Evolutionary conservation across 2,888 invertebrate species (phyloP), one percentile per base, ranked within the genome.

Genomic region (Tigriopus californicus): DNA sequence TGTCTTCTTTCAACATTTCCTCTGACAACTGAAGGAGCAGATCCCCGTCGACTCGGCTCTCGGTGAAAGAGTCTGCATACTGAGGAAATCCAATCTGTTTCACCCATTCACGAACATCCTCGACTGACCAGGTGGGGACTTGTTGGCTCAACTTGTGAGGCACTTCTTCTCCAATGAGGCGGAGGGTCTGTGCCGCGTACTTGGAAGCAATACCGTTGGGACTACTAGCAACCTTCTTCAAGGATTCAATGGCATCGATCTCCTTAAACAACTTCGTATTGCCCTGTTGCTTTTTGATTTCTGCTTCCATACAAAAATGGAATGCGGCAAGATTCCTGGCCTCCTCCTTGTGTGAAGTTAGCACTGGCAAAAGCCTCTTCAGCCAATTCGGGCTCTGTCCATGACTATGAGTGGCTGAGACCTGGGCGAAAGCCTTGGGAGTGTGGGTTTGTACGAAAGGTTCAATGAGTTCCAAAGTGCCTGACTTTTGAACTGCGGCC

Each of bases 241-340:
- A 75, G 0, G 94, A 86, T 67, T 91, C 90, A 63, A 97, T 85
- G 1, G 94, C 95, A 58, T 89, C 90, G 64, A 98, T 95, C 72
- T 91, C 89, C 62, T 82, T 78, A 70, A 95, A 94, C 67, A 92
- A 85, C 70, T 84, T 82, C 0, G 88, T 87, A 63, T 88, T 87
- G 4, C 86, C 86, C 71, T 90, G 90, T 66, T 85, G 84, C 67
- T 91, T 87, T 71, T 97, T 97, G 60, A 98, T 95, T 42, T 90
- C 90, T 12, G 97, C 95, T 73, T 98, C 98, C 92, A 98, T 94
- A 69, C 94, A 94, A 71, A 95, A 77, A 70, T 98, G 98, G 71
- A 97, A 98, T 41, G 97, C 94, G 3, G 95, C 97, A 66, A 98
- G 74, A 70, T 91, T 92, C 67, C 92, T 79, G 0, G 97, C 95